Evolutionary conservation across 2,113 vertebrate genomes (phyloP).

Genomic region (Nothobranchius kuhntae): DNA sequence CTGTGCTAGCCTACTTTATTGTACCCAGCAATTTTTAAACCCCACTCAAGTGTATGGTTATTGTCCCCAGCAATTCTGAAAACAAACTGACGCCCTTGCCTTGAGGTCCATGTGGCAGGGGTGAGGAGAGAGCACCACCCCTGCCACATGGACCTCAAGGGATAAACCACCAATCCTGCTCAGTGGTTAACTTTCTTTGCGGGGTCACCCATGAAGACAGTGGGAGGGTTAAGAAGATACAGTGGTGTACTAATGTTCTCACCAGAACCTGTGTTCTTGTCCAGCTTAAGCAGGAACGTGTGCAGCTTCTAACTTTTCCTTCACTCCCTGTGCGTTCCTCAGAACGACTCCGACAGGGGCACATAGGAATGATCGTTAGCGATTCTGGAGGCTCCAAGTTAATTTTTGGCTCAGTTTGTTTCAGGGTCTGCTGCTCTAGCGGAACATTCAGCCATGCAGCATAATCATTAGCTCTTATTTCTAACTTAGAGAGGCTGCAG

Average conservation of each 20-base stretch:
- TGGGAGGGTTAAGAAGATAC: neutral
- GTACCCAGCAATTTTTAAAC: too few species aligned
- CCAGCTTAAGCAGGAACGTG: neutral
- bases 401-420: neutral
- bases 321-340: neutral
- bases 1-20: too few species aligned
- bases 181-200: too few species aligned
- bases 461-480: constrained; percentile 1
- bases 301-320: neutral
- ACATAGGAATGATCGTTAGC: neutral
- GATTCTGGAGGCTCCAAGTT: neutral
- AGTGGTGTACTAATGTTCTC: neutral
- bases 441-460: neutral
- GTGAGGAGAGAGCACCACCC: too few species aligned
- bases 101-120: too few species aligned
- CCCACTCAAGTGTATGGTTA: too few species aligned
- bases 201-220: too few species aligned
- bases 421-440: neutral
- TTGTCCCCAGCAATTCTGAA: too few species aligned
- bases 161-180: too few species aligned
- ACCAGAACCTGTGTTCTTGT: neutral
- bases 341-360: neutral
- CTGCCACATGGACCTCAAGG: too few species aligned
- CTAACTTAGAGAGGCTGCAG: neutral
- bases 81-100: too few species aligned